Base-by-base conservation (phyloP, 64 coral and sea anemone genomes). In the Orbicella faveolata region DNA sequence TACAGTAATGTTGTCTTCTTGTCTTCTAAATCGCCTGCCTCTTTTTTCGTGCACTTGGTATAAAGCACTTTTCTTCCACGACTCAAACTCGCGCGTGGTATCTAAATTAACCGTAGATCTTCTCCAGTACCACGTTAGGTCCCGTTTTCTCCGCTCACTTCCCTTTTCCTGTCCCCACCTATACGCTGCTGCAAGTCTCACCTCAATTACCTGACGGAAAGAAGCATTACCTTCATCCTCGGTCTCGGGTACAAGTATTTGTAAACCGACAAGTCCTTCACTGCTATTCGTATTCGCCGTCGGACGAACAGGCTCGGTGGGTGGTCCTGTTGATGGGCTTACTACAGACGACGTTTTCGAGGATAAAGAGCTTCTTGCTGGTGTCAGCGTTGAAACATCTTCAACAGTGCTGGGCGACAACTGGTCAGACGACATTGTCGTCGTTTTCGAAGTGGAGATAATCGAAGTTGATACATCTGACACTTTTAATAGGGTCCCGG, bases 201-300 rank as follows among this genome's bases (percentile, higher is more conserved):
- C 33, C 23, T 85, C 82, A 30, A 85, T 85, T 0, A 15, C 1
- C 64, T 72, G 65, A 17, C 37, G 36, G 36, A 85, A 85, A 12
- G 64, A 1, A 18, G 36, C 35, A 69, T 2, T 21, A 10, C 9
- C 66, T 53, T 85, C 82, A 25, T 85, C 64, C 39, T 72, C 82
- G 21, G 21, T 85, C 64, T 23, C 4, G 13, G 82, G 82, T 36
- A 85, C 82, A 44, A 85, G 82, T 34, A 85, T 30, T 13, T 85
- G 82, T 12, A 85, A 53, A 30, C 82, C 82, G 52, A 85, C 82
- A 20, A 85, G 82, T 8, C 82, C 82, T 85, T 85, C 64, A 25
- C 62, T 85, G 23, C 35, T 72, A 39, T 85, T 85, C 18, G 82
- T 18, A 25, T 52, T 30, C 1, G 82, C 30, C 44, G 63, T 84